Conservation (phyloP, 2,113 vertebrate genomes). For the Todiramphus saurophagus region DNA sequence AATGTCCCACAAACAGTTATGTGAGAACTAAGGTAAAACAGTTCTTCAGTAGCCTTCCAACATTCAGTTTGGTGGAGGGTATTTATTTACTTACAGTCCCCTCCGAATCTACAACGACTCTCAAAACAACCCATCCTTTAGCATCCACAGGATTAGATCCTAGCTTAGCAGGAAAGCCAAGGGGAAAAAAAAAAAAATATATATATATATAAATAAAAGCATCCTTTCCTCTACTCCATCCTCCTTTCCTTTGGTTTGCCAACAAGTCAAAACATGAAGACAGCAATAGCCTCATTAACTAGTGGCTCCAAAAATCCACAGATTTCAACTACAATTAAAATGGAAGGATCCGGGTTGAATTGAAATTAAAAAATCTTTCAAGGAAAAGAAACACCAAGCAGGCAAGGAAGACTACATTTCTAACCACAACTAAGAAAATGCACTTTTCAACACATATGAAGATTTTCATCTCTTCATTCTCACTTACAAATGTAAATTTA, state of each 20-base stretch:
- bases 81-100: background rate
- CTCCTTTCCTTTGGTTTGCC: background rate
- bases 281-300: background rate
- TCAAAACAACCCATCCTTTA: background rate
- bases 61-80: background rate
- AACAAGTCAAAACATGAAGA: background rate
- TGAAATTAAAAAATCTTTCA: background rate
- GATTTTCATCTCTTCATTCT: background rate
- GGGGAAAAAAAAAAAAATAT: background rate
- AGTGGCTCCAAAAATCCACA: background rate
- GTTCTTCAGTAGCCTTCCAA: background rate
- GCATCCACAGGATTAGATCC: background rate
- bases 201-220: background rate
- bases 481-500: background rate
- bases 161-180: background rate
- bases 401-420: background rate
- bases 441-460: background rate
- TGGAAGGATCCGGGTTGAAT: background rate
- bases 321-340: background rate
- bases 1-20: background rate
- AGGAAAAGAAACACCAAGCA: background rate
- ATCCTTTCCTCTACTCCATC: background rate
- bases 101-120: background rate
- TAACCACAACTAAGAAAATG: background rate
- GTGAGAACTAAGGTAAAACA: background rate